Evolutionary conservation across 1,140 invertebrate species (phyloP).

Genomic region (Bilobella aurantiaca): DNA sequence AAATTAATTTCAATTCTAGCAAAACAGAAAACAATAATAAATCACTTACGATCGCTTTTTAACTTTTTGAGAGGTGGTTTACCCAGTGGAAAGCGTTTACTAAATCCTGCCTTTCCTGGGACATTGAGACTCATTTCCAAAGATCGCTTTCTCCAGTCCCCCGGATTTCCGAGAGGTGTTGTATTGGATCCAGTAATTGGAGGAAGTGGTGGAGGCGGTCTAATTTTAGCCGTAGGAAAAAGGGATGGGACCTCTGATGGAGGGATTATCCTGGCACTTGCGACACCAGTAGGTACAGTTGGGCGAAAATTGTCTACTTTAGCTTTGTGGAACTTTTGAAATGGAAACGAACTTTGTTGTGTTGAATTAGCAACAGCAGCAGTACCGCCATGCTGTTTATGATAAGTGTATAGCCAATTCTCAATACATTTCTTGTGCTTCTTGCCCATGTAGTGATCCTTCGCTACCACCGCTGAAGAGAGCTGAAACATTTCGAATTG

Average conservation of each 20-base stretch:
- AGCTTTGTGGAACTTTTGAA: too few relatives aligned
- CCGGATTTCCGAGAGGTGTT: neutral
- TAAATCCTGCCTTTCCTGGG: neutral
- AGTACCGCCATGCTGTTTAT: too few relatives aligned
- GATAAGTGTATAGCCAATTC: conserved; percentile 6
- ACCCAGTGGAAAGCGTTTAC: neutral
- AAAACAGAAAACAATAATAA: neutral
- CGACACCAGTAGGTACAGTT: neutral
- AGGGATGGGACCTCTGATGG: neutral
- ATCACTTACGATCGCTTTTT: neutral
- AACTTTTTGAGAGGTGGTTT: neutral
- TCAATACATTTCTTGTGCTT: conserved; percentile 20
- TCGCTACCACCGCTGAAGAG: conserved; percentile 23
- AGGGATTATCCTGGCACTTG: neutral
- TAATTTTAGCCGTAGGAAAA: neutral
- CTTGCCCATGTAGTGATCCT: conserved; percentile 27
- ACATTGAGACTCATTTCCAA: neutral
- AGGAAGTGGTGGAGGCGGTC: neutral
- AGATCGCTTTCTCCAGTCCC: neutral
- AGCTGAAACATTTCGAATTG: conserved; percentile 15
- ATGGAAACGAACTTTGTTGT: too few relatives aligned
- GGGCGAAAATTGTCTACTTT: too few relatives aligned
- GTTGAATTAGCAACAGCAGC: too few relatives aligned
- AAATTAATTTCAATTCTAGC: neutral
- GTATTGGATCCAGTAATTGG: neutral